Evolutionary conservation across 2,888 invertebrate genomes (phyloP).

Genomic region (Caenorhabditis zanzibari): DNA sequence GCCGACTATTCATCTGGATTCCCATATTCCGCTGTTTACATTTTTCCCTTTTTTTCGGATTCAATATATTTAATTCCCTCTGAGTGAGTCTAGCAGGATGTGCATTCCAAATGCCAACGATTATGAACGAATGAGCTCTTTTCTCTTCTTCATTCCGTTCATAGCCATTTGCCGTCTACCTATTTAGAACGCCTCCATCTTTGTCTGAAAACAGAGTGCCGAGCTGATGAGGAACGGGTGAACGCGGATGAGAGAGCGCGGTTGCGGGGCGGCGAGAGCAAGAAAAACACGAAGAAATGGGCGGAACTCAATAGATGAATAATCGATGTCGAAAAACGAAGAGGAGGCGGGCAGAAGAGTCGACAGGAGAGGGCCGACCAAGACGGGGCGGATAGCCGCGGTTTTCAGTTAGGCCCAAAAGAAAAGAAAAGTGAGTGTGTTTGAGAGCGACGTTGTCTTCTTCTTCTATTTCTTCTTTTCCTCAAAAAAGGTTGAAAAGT

Average conservation of each 20-base stretch:
- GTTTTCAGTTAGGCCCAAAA: slow-evolving; percentile 54
- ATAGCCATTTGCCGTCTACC: slow-evolving; percentile 41
- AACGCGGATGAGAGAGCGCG: background rate
- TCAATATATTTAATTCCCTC: background rate
- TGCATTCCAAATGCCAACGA: slow-evolving; percentile 9
- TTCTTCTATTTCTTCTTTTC: slow-evolving; percentile 13
- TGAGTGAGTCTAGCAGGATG: background rate
- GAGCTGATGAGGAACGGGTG: slow-evolving; percentile 18
- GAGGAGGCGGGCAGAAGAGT: slow-evolving; percentile 62
- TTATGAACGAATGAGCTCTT: slow-evolving; percentile 28
- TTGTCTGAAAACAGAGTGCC: slow-evolving; percentile 39
- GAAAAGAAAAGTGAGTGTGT: slow-evolving; percentile 49
- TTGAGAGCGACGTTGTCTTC: slow-evolving; percentile 40
- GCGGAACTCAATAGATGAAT: slow-evolving; percentile 68
- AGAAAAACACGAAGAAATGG: slow-evolving; percentile 63
- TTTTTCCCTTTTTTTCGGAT: background rate
- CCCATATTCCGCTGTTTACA: background rate
- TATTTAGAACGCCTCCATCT: slow-evolving; percentile 39
- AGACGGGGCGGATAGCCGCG: slow-evolving; percentile 36
- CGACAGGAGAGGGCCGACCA: slow-evolving; percentile 55
- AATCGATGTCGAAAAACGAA: slow-evolving; percentile 63
- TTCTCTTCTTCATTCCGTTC: background rate
- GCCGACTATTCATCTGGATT: too few species aligned
- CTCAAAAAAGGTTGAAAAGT: slow-evolving; percentile 61
- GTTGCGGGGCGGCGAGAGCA: slow-evolving; percentile 47